Evolutionary conservation across 2,113 vertebrate species (phyloP), one percentile per base, ranked within the genome.

Genomic region (Dasyurus viverrinus): DNA sequence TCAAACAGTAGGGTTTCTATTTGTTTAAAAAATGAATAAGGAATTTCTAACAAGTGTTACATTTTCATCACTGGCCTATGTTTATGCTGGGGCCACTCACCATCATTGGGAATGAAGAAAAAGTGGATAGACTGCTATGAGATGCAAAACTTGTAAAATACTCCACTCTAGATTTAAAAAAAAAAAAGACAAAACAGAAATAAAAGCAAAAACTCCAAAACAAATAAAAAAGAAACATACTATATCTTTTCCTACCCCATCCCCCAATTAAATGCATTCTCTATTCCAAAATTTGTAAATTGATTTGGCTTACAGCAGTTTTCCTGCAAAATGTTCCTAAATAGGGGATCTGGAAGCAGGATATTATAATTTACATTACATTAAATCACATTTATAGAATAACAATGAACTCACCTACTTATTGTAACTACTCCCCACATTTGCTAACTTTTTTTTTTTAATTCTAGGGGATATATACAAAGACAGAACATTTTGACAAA

Each of bases 11-110:
- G 96, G 84, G 93, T 95, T 96, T 92, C 93, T 93, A 89, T 91
- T 93, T 94, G 94, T 94, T 92, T 42, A n/a, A 94, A 52, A 95
- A 93, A 93, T 84, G 92, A 96, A 95, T 98, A 89, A 94, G 50
- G 22, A 36, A 94, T 55, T 91, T 47, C 1, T 23, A 95, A 16
- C 53, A 42, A 93, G 46, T 92, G 84, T 93, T 95, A 93, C 50
- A 26, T 95, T 96, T 96, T 84, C 60, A 89, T 60, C 54, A 93
- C 89, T 30, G 91, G 14, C 16, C 50, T 47, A 50, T 7, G 26
- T 53, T 93, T 76, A 96, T 91, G 47, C 92, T 89, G 42, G 26
- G 8, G 91, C 53, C 10, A 53, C 26, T 46, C 47, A 54, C 25
- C 9, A 42, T 42, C 19, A 53, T 89, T 60, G 92, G 42, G 93